Conservation (phyloP, 2,113 vertebrate species). For the Nesogale talazaci region DNA sequence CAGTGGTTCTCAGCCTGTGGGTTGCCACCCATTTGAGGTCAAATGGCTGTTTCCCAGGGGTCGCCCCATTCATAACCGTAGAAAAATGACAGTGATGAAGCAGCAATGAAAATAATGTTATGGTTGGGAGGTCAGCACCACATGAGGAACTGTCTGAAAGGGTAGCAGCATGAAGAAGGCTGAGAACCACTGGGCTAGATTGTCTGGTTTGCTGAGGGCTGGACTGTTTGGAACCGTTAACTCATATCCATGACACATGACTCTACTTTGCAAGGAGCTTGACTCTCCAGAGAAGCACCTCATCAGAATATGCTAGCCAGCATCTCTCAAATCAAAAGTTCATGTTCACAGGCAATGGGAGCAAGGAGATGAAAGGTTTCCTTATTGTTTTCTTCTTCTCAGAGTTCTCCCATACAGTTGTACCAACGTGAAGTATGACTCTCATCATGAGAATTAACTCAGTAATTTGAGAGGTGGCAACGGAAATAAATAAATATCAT, state of each 20-base stretch:
- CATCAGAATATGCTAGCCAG: neutral
- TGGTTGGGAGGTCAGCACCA: no score
- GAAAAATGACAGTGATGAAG: no score
- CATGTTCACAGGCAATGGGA: neutral
- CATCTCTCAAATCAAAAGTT: neutral
- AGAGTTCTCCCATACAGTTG: neutral
- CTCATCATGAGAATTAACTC: neutral
- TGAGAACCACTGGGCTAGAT: no score
- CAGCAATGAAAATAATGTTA: no score
- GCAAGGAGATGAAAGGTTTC: neutral
- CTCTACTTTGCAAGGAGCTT: conserved; percentile 20
- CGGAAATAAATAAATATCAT: conserved; percentile 1
- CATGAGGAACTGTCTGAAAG: no score
- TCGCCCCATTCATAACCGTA: no score
- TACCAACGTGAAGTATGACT: neutral
- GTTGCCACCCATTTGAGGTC: no score
- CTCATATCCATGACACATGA: neutral
- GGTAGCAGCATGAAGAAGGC: no score
- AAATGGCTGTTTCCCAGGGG: no score
- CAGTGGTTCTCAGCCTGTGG: neutral
- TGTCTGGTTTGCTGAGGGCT: neutral
- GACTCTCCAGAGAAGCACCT: neutral
- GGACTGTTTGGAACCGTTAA: neutral
- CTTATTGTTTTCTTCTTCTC: neutral
- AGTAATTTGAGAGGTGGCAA: conserved; percentile 1